A percentile compares a stretch with the other conserved stretches of the same genome.
Conservation (phyloP, 2,888 invertebrate species). For the Xylota sylvarum region DNA sequence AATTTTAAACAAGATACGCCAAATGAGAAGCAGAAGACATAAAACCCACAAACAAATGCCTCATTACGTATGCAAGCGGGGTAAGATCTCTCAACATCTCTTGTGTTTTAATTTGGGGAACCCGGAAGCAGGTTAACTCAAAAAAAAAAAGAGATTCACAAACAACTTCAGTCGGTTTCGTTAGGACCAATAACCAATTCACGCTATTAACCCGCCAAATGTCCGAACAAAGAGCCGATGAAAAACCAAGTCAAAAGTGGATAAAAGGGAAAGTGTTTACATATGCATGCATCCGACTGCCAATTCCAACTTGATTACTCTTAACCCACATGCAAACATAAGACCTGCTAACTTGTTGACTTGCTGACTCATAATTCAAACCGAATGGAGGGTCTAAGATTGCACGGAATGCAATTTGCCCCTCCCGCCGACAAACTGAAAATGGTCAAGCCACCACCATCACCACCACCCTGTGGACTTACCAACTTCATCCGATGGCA, state of each 20-base stretch:
- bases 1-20: conserved; percentile 25
- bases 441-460: conserved; percentile 45
- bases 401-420: conserved; percentile 65
- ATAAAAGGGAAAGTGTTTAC: conserved; percentile 70
- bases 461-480: conserved; percentile 22
- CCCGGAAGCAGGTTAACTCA: conserved; percentile 50
- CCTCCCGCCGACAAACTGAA: conserved; percentile 19
- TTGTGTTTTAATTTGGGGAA: conserved; percentile 25
- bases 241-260: conserved; percentile 26
- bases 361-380: conserved; percentile 73
- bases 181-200: conserved; percentile 24
- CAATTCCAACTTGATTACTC: conserved; percentile 47
- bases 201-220: conserved; percentile 36
- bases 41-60: conserved; percentile 7
- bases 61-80: conserved; percentile 57
- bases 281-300: conserved; percentile 46
- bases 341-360: conserved; percentile 39
- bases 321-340: conserved; percentile 53
- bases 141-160: conserved; percentile 12
- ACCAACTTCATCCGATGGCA: conserved; percentile 61
- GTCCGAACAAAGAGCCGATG: conserved; percentile 24
- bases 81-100: conserved; percentile 28
- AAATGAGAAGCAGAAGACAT: conserved; percentile 7
- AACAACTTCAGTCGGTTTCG: conserved; percentile 10
- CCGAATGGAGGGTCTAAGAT: conserved; percentile 31